Conservation (phyloP, 2,113 vertebrate genomes). For the Pedetes capensis region DNA sequence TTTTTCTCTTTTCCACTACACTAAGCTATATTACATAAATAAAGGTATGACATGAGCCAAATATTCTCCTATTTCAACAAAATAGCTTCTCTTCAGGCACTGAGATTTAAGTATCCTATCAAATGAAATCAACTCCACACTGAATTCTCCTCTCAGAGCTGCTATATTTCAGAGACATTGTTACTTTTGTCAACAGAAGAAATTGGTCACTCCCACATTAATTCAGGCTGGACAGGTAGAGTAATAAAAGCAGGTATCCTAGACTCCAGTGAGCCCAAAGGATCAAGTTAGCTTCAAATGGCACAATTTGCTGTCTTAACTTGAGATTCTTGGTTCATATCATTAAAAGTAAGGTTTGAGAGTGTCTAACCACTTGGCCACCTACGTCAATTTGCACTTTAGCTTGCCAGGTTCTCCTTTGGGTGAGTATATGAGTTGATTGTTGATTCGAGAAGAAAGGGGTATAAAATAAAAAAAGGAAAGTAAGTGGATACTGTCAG, state of each 20-base stretch:
- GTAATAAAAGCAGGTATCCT: background rate
- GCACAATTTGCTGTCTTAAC: background rate
- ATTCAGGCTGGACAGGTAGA: background rate
- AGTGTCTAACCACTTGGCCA: background rate
- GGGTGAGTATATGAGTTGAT: background rate
- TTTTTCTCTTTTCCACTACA: background rate
- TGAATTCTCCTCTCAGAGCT: background rate
- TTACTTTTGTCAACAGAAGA: constrained; percentile 17
- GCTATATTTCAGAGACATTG: constrained; percentile 28
- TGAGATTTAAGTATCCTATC: constrained; percentile 38
- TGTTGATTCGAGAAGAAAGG: background rate
- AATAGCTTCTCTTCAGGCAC: constrained; percentile 21
- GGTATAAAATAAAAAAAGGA: background rate
- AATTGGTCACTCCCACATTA: background rate
- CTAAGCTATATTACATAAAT: constrained; percentile 29
- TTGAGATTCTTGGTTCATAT: background rate
- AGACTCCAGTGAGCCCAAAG: background rate
- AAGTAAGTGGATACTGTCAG: background rate
- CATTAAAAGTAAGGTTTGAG: background rate
- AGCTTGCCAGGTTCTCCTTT: background rate
- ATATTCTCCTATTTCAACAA: constrained; percentile 26
- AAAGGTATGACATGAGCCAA: constrained; percentile 32
- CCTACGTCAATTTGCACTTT: background rate
- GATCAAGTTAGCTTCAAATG: background rate
- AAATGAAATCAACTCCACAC: constrained; percentile 1